A percentile compares a stretch with the other conserved stretches of the same genome.
Evolutionary conservation across 2,888 invertebrate species (phyloP).

Genomic region (Pseudococcus jackbeardsleyi): DNA sequence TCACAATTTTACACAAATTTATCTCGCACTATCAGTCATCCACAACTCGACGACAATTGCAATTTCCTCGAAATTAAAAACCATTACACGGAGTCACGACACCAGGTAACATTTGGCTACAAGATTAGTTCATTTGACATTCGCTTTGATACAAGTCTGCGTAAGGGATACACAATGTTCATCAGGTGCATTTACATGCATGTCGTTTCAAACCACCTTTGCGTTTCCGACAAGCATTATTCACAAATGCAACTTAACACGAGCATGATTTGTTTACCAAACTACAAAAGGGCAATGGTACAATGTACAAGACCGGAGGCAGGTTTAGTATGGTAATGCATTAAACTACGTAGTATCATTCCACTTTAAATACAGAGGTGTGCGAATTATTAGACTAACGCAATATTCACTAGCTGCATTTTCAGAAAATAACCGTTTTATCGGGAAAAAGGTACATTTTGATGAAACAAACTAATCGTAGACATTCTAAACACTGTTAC

Average conservation of each 20-base stretch:
- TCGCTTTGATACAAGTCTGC: not conserved
- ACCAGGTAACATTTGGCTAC: not conserved
- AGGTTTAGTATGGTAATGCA: not conserved
- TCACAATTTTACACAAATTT: not conserved
- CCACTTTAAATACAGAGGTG: constrained; percentile 10
- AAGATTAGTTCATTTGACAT: constrained; percentile 4
- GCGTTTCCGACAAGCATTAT: constrained; percentile 39
- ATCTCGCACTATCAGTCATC: not conserved
- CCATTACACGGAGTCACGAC: not conserved
- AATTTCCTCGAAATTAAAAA: constrained; percentile 21
- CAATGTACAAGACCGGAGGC: not conserved
- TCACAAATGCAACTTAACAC: constrained; percentile 28
- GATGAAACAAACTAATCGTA: too few relatives aligned
- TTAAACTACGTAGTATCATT: not conserved
- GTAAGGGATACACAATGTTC: not conserved
- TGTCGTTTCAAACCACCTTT: constrained; percentile 18
- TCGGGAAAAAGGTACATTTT: too few relatives aligned
- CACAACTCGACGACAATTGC: not conserved
- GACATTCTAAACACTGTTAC: too few relatives aligned
- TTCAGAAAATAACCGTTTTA: too few relatives aligned
- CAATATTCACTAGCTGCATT: too few relatives aligned
- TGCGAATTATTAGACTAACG: too few relatives aligned
- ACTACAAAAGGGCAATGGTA: not conserved
- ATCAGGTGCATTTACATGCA: constrained; percentile 46
- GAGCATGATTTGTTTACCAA: not conserved